A percentile compares a stretch with the other conserved stretches of the same genome.
These are phyloP conservation scores for Eupithecia subfuscata DNA, from an alignment of 2,888 invertebrate genomes.

Conservation along the genomic window DNA sequence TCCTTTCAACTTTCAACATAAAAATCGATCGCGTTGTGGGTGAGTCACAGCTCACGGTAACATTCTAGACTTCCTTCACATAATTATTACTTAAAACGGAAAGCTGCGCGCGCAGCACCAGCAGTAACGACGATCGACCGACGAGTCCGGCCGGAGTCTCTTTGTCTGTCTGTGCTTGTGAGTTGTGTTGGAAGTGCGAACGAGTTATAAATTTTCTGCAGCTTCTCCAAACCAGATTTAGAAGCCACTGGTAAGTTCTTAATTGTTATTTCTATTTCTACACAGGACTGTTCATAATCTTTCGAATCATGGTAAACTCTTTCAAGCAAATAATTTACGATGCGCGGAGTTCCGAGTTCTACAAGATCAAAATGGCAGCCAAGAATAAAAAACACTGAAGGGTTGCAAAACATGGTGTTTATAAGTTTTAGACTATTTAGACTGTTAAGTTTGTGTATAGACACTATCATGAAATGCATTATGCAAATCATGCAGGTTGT, in stretches of 20 bases:
- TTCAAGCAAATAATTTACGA: background rate
- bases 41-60: constrained; percentile 59
- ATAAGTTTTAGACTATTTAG: background rate
- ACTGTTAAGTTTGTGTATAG: no score
- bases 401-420: background rate
- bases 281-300: background rate
- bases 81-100: background rate
- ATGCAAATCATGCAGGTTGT: background rate
- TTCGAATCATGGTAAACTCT: background rate
- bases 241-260: background rate
- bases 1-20: constrained; percentile 53
- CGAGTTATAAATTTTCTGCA: background rate
- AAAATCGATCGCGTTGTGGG: constrained; percentile 2
- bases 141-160: no score
- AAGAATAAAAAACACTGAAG: background rate
- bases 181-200: background rate
- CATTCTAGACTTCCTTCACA: constrained; percentile 24
- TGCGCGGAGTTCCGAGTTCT: background rate
- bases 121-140: background rate
- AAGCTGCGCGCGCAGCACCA: background rate
- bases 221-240: background rate
- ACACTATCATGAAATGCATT: background rate
- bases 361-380: constrained; percentile 6
- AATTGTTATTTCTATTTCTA: background rate
- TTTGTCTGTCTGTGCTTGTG: background rate